phyloP scores from a whole-genome alignment of 2,797 vertebrate genomes.

The Anguilla anguilla region DNA sequence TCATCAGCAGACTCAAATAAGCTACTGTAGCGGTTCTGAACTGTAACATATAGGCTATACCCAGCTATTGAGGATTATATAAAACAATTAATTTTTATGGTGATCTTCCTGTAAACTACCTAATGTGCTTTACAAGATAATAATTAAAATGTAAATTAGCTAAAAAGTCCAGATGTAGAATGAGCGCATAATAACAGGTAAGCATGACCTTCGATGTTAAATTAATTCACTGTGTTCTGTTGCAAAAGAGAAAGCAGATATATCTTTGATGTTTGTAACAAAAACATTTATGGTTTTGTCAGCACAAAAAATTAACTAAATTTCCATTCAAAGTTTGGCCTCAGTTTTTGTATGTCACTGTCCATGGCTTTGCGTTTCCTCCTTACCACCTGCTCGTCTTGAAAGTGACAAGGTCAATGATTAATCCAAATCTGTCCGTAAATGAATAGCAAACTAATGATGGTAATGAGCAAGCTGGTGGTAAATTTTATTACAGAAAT shows the following conservation, averaged over 20 bases:
- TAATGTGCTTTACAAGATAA: not conserved
- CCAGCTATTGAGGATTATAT: not conserved
- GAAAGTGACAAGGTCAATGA: not conserved
- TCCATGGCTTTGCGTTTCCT: not conserved
- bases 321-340: not conserved
- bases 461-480: not conserved
- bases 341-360: not conserved
- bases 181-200: not conserved
- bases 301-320: not conserved
- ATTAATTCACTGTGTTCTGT: not conserved
- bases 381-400: not conserved
- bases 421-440: not conserved
- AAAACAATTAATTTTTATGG: not conserved
- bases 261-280: not conserved
- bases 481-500: not conserved
- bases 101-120: not conserved
- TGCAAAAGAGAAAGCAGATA: not conserved
- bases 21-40: not conserved
- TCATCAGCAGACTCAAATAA: not conserved
- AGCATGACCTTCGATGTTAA: not conserved
- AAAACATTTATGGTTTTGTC: not conserved
- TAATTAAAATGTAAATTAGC: not conserved
- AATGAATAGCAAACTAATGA: not conserved
- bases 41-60: not conserved
- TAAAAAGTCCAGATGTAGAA: not conserved